Percentiles rank a stretch among this genome's conserved stretches.
phyloP scores from a whole-genome alignment of 2,797 vertebrate species.

The Microctenopoma lineatum region DNA sequence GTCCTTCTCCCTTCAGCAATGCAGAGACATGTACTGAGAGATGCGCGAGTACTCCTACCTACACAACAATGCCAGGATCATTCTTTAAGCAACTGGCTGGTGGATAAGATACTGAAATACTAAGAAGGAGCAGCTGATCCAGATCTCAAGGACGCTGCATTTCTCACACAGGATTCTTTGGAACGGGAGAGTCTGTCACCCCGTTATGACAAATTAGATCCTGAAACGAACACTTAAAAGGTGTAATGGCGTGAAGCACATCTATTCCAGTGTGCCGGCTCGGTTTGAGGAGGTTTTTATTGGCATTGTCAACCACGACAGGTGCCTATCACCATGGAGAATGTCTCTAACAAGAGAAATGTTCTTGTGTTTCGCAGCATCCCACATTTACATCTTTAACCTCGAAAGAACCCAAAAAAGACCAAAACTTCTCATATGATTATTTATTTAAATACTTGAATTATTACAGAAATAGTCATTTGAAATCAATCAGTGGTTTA shows the following conservation, averaged over 20 bases:
- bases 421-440: constrained; percentile 59
- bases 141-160: not conserved
- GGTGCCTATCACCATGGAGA: constrained; percentile 13
- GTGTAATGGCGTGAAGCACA: constrained; percentile 44
- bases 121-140: no score
- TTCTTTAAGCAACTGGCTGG: no score
- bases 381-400: no score
- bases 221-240: constrained; percentile 30
- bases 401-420: not conserved
- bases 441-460: constrained; percentile 77
- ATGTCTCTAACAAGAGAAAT: not conserved
- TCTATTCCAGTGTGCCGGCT: constrained; percentile 39
- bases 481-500: constrained; percentile 60
- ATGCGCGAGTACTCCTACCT: no score
- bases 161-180: constrained; percentile 9
- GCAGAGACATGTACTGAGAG: no score
- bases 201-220: constrained; percentile 5
- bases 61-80: no score
- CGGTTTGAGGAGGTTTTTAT: constrained; percentile 2
- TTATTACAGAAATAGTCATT: constrained; percentile 76
- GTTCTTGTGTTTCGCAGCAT: constrained; percentile 1
- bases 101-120: no score
- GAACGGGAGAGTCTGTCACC: constrained; percentile 2
- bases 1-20: no score
- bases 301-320: constrained; percentile 18